These are phyloP conservation scores for Callipepla squamata DNA, from an alignment of 2,113 vertebrate species.

Conservation along the genomic window DNA sequence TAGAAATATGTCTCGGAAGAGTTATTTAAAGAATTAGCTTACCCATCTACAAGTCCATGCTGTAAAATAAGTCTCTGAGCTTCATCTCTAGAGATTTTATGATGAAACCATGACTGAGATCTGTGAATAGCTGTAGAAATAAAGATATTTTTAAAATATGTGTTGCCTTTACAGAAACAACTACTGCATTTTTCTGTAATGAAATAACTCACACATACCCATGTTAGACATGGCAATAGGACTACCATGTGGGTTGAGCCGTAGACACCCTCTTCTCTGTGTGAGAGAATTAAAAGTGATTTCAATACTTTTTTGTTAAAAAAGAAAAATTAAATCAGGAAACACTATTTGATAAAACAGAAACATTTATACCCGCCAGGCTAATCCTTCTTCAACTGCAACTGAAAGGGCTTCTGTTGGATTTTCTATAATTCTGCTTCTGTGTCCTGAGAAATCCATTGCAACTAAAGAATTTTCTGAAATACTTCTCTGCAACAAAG, in stretches of 20 bases:
- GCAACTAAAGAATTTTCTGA: slow-evolving; percentile 98
- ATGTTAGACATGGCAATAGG: slow-evolving; percentile 82
- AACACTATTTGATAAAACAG: slow-evolving; percentile 25
- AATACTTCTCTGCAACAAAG: slow-evolving; percentile 89
- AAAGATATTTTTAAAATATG: background rate
- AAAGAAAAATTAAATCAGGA: background rate
- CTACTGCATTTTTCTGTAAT: background rate
- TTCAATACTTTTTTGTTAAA: background rate
- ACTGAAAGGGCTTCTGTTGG: slow-evolving; percentile 93
- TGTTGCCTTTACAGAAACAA: background rate
- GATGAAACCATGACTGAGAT: slow-evolving; percentile 96
- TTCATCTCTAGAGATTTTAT: slow-evolving; percentile 93
- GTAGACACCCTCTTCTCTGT: slow-evolving; percentile 93
- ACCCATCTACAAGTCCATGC: slow-evolving; percentile 96
- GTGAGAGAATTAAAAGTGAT: slow-evolving; percentile 38
- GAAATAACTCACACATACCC: slow-evolving; percentile 77
- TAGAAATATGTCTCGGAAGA: background rate
- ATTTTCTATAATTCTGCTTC: slow-evolving; percentile 94
- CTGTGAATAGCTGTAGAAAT: slow-evolving; percentile 86
- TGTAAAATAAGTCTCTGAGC: slow-evolving; percentile 92
- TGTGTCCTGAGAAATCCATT: slow-evolving; percentile 98
- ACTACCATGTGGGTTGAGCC: slow-evolving; percentile 88
- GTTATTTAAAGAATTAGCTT: slow-evolving; percentile 42
- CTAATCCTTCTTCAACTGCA: slow-evolving; percentile 94
- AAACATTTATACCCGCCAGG: slow-evolving; percentile 88